phyloP scores from a whole-genome alignment of 2,113 vertebrate genomes.

The Fulmarus glacialis region DNA sequence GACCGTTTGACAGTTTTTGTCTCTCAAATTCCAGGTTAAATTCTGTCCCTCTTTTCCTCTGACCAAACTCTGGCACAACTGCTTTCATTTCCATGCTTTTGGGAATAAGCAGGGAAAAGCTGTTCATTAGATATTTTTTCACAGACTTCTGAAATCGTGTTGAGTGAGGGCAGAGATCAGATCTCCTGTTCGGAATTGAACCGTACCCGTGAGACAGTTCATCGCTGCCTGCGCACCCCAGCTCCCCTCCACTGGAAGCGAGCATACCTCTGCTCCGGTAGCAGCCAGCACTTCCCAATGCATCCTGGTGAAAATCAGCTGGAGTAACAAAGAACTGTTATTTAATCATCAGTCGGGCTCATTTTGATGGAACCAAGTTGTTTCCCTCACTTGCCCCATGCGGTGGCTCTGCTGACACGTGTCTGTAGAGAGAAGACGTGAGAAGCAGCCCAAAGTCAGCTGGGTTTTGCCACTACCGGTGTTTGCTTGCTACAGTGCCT shows the following conservation, averaged over 20 bases:
- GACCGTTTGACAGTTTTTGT: not conserved
- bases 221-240: not conserved
- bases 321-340: not conserved
- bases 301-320: not conserved
- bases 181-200: not conserved
- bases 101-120: not conserved
- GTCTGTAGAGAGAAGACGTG: not conserved
- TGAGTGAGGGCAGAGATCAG: not conserved
- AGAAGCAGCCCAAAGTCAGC: not conserved
- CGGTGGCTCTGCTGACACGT: not conserved
- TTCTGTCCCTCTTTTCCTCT: not conserved
- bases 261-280: not conserved
- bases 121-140: not conserved
- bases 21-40: not conserved
- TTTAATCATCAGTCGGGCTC: not conserved
- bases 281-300: not conserved
- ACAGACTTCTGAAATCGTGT: not conserved
- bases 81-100: not conserved
- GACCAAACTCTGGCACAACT: not conserved
- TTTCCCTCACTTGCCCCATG: not conserved
- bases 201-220: rapidly evolving
- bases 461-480: not conserved
- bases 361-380: not conserved
- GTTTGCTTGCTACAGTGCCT: not conserved
- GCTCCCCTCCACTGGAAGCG: not conserved